Conservation (phyloP, 1,140 invertebrate genomes). For the Propsilocerus akamusi region DNA sequence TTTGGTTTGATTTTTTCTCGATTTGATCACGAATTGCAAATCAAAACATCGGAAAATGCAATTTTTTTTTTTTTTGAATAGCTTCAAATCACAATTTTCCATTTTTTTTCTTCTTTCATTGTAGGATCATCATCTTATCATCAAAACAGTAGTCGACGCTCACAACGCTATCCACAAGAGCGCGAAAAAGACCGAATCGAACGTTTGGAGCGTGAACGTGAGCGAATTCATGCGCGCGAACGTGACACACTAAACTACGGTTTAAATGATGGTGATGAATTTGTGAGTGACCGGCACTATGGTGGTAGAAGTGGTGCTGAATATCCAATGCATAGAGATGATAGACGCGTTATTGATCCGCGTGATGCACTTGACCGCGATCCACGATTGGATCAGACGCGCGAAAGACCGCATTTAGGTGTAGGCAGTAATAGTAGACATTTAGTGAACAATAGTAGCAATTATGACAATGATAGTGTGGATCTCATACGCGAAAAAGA, state of each 20-base stretch:
- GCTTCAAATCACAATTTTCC: background rate
- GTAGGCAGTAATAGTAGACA: slow-evolving; percentile 5
- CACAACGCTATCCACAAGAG: background rate
- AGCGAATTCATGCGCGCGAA: slow-evolving; percentile 19
- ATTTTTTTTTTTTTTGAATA: background rate
- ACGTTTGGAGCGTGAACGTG: slow-evolving; percentile 10
- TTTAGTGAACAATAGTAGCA: slow-evolving; percentile 12
- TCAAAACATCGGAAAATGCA: background rate
- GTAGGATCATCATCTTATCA: slow-evolving; percentile 1
- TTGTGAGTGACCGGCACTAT: slow-evolving; percentile 17
- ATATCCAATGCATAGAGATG: slow-evolving; percentile 1
- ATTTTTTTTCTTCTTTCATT: background rate
- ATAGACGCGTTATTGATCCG: slow-evolving; percentile 9
- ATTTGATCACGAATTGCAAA: background rate
- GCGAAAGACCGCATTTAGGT: background rate
- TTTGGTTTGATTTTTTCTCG: background rate
- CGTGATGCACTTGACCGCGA: slow-evolving; percentile 17
- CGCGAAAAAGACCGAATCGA: slow-evolving; percentile 4
- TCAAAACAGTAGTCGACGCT: slow-evolving; percentile 1
- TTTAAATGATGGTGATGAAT: slow-evolving; percentile 22
- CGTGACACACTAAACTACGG: slow-evolving; percentile 23
- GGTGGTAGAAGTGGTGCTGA: slow-evolving; percentile 13
- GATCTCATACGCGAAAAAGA: slow-evolving; percentile 10
- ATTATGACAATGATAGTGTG: slow-evolving; percentile 12
- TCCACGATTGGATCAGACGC: slow-evolving; percentile 8